Evolutionary conservation across 2,888 invertebrate species (phyloP), one percentile per base, ranked within the genome.

Genomic region (Synergus japonicus): DNA sequence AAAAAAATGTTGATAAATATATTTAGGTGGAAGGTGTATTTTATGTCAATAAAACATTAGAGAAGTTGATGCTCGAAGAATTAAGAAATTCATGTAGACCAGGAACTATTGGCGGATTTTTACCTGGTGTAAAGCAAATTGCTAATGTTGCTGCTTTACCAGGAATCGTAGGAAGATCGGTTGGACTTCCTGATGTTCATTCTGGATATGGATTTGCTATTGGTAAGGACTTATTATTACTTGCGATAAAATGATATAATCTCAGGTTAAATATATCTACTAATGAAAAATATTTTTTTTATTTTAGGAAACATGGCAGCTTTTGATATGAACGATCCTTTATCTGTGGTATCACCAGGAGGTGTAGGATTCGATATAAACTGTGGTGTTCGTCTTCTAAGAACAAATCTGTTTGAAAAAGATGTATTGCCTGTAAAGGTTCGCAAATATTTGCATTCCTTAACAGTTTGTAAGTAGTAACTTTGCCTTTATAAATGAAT

Each of bases 151-250:
- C 99, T 49, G 98, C 99, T 0, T 93, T 99, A 80, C 99, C 99
- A 13, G 99, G 99, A 1, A 99, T 99, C 85, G 98, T 99, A 15
- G 97, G 97, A 69, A 94, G 92, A 86, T 99, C 99, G 0, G 96
- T 99, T 80, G 99, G 99, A 3, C 93, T 99, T 81, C 99, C 99
- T 0, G 99, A 99, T 93, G 95, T 99, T 22, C 99, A 99, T 92
- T 98, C 99, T 5, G 99, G 99, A 18, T 99, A 99, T 93, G 99
- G 99, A 77, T 99, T 99, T 95, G 99, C 99, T 15, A 99, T 99
- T 91, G 98, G 96, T 95, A 93, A 43, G 13, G 10, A 8, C 2
- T n/a, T 43, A 9, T 29, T n/a, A 67, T 44, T 65, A 15, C 7
- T 41, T 37, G 22, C 2, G 22, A 65, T 15, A 10, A 37, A 15